These are phyloP conservation scores for Eidolon dupreanum DNA, from an alignment of 2,797 vertebrate genomes.

Conservation along the genomic window DNA sequence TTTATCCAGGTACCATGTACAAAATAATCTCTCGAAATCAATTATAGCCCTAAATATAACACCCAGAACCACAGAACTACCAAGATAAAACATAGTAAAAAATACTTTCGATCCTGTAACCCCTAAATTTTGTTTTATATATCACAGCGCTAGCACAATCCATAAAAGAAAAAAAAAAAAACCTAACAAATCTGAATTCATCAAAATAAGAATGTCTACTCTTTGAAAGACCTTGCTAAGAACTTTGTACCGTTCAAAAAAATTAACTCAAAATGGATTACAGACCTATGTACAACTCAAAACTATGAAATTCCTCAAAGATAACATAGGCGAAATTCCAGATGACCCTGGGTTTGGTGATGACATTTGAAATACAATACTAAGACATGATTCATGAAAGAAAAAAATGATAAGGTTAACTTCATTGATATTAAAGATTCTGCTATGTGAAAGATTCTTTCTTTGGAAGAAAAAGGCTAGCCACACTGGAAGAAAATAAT, in stretches of 20 bases:
- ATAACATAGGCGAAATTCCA: neutral
- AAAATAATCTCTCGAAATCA: neutral
- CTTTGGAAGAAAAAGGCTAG: neutral
- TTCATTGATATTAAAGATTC: neutral
- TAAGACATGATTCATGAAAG: neutral
- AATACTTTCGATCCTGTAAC: neutral
- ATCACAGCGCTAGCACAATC: neutral
- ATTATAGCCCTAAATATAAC: neutral
- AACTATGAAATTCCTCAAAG: neutral
- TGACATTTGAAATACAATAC: neutral
- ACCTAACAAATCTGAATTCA: neutral
- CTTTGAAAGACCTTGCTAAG: neutral
- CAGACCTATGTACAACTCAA: neutral
- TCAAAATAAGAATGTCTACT: neutral
- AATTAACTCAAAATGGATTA: neutral
- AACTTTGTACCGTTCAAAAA: neutral
- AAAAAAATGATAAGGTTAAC: neutral
- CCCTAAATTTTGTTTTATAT: neutral
- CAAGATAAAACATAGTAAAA: neutral
- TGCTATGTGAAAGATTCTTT: neutral
- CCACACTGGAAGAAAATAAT: neutral
- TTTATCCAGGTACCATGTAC: neutral
- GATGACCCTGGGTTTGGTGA: neutral
- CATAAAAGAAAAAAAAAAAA: neutral
- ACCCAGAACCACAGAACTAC: neutral